Evolutionary conservation across 2,113 vertebrate genomes (phyloP), one percentile per base, ranked within the genome.

Genomic region (Xenopus laevis): DNA sequence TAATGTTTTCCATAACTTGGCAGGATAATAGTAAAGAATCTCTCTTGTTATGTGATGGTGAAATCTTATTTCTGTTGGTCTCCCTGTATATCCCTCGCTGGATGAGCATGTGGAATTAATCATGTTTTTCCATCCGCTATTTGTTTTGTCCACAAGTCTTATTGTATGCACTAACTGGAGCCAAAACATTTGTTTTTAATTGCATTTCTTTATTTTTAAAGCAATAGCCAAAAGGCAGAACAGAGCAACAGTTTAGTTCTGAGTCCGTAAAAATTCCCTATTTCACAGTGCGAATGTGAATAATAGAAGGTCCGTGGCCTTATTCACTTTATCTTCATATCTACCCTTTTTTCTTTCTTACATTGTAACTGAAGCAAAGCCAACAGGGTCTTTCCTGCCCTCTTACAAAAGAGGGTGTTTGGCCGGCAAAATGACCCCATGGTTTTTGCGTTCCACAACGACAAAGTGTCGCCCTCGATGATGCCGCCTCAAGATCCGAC

Each of bases 141-240:
- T 50, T 50, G 11, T 50, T 50, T 50, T 50, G 23, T 27, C 23
- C 47, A 50, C 15, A 50, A 50, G 12, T 50, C 10, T 50, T 10
- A 50, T 50, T 50, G 15, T 16, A 13, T 50, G 15, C 10, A 50
- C 1, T 4, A 16, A 40, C 13, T 46, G 27, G 17, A 58, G 71
- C 71, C 50, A 58, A 73, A 57, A 73, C 71, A 73, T 73, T 65
- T 73, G 71, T 73, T 73, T 73, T 58, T 20, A 65, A n/a, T 73
- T 65, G 65, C 45, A 15, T 45, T 64, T 53, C 7, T 55, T 17
- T 55, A 55, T 55, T 17, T 47, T 4, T 55, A 55, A 17, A 55
- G 16, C 2, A 3, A 47, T 12, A 2, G 46, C 13, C 52, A 55
- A 55, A 5, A 4, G 18, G 53, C 2, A 55, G 47, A 55, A 16